Evolutionary conservation across 2,888 invertebrate species (phyloP), one percentile per base, ranked within the genome.

Genomic region (Callyntrura sp.): DNA sequence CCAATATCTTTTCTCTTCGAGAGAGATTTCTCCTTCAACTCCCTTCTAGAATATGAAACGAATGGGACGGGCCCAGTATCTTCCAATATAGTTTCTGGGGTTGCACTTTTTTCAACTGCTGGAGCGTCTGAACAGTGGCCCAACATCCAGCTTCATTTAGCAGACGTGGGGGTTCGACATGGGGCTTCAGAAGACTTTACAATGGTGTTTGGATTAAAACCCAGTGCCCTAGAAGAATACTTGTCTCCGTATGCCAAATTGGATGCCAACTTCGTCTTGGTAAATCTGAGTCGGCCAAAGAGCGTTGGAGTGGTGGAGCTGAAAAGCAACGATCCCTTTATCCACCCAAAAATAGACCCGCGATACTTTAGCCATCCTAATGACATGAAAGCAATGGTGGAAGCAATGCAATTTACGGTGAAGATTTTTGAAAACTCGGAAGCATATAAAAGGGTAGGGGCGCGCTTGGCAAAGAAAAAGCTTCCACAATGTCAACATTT

Each of bases 341-440:
- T 79, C 14, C 87, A 87, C 23, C 87, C 87, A 3, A 65, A 43
- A 17, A 87, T 87, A 43, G 87, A 87, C n/a, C 87, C 87, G 17
- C 60, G 65, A 17, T 87, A 87, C 28, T 87, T 87, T 70, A 65
- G 51, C 14, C 79, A 79, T 68, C 87, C 87, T 1, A 65, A 87
- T 70, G 87, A 87, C 23, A 79, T 87, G 79, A 78, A 68, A 55
- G 68, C 68, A 8, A 55, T 87, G 70, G 65, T 87, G n/a, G 87
- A 87, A 81, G 81, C 78, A 0, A 62, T 82, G 70, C 62, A 81
- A 8, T 81, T 85, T 12, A 28, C 45, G 12, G 25, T 79, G 23
- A 81, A 68, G 62, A 51, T 79, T 57, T 86, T 20, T 83, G 85
- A 82, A 57, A 20, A 60, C 2, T 55, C 85, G 3, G 76, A 73